Conservation (phyloP, 2,113 vertebrate species). For the mouse (Mus musculus) region GRCm39 chr1:41000501-41001000, state of each 20-base stretch:
- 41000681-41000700: background rate
- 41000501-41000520: too few relatives aligned
- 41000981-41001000: too few relatives aligned
- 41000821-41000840: background rate
- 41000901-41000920: too few relatives aligned
- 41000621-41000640: background rate
- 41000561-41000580: too few relatives aligned
- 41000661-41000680: background rate
- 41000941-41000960: background rate
- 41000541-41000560: too few relatives aligned
- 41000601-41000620: background rate
- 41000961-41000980: too few relatives aligned
- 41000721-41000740: constrained; percentile 6
- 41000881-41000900: background rate
- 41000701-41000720: background rate
- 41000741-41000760: background rate
- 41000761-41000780: background rate
- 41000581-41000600: background rate
- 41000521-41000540: background rate
- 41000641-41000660: background rate
- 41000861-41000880: background rate
- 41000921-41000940: background rate
- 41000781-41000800: background rate
- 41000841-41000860: background rate
- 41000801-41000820: background rate